Evolutionary conservation across 2,113 vertebrate genomes (phyloP), one percentile per base, ranked within the genome.

Genomic region (Panthera leo): DNA sequence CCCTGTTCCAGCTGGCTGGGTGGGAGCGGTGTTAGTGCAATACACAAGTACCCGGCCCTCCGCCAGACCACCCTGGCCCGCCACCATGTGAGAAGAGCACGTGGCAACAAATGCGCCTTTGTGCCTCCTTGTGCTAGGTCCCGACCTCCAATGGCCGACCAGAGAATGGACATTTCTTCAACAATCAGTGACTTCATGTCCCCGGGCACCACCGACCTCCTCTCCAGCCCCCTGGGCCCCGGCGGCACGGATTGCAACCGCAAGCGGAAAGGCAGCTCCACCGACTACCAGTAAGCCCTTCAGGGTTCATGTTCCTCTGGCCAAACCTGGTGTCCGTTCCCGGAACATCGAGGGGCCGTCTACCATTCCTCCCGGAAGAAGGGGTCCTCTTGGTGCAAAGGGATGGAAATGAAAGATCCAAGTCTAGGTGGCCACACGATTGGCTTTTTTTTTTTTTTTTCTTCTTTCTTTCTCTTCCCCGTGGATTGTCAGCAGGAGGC

Each of bases 111-210:
- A 70, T 18, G 5, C 14, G 0, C 42, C 39, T 83, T 5, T 79
- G 51, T 93, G 13, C 36, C 63, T 68, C 83, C 86, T 70, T 91
- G 71, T 91, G 5, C 67, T 58, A 4, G 42, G 91, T 73, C 39
- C 95, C 99, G 99, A 99, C 98, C 99, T 98, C 99, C 99, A 99
- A 99, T 99, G 99, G 99, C 99, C 98, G 99, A 99, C 99, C 99
- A 99, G 99, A 99, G 99, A 98, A 99, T 99, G 99, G 99, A 99
- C 99, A 99, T 99, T 98, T 99, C 99, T 97, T 99, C 99, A 97
- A 99, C 99, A 31, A 99, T 99, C 98, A 99, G 99, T 96, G 99
- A 99, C 98, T 99, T 99, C 98, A 99, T 99, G 99, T 99, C 99
- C 93, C 99, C 99, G 8, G 99, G 99, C 83, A 99, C 99, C 97